Conservation (phyloP, 2,888 invertebrate species). For the Brenthis ino region DNA sequence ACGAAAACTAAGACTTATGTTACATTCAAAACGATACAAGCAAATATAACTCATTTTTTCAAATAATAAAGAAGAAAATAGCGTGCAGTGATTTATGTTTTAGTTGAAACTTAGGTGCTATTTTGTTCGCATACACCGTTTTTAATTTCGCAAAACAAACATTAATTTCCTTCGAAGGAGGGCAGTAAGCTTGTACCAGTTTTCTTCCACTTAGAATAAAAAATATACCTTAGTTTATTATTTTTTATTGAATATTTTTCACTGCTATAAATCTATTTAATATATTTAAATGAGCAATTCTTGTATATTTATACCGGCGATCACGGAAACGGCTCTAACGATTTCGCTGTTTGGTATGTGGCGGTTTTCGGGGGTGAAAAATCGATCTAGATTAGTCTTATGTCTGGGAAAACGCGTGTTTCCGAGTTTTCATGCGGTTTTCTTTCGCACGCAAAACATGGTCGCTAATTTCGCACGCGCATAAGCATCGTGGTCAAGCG, state of each 20-base stretch:
- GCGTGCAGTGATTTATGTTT: neutral
- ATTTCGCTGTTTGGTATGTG: no score
- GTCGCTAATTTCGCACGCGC: no score
- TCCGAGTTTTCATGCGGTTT: no score
- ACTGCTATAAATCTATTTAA: neutral
- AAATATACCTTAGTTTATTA: neutral
- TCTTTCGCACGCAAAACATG: no score
- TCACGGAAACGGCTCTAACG: no score
- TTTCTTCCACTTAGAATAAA: constrained; percentile 31
- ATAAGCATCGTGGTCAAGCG: no score
- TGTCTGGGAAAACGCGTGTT: no score
- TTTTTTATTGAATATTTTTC: neutral
- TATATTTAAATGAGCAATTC: no score
- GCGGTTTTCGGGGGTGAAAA: no score
- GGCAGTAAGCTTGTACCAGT: constrained; percentile 40
- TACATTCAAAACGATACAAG: neutral
- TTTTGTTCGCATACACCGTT: constrained; percentile 49
- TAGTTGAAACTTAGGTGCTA: constrained; percentile 16
- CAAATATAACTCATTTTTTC: constrained; percentile 9
- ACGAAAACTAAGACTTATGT: constrained; percentile 7
- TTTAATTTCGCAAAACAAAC: constrained; percentile 74
- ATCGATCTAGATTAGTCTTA: no score
- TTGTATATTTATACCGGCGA: no score
- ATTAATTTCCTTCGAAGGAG: constrained; percentile 64
- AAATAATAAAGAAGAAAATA: constrained; percentile 9